Base-by-base conservation (phyloP, 2,888 invertebrate genomes). In the Lamellibrachia columna region DNA sequence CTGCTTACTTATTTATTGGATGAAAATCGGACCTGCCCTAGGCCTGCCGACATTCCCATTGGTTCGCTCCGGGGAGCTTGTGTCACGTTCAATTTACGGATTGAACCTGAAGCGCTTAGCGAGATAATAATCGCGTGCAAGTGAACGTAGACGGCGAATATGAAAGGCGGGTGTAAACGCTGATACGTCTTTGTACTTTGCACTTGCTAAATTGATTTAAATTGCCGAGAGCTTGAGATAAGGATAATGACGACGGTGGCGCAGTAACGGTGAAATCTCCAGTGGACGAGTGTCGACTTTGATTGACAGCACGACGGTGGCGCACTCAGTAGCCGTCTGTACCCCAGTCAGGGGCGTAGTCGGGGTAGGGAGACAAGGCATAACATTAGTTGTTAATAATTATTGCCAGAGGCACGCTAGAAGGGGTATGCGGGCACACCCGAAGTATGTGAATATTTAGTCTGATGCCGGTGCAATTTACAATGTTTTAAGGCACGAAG, bases 1-100 rank as follows among this genome's bases (percentile, higher is more conserved):
- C 75, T 75, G 75, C 75, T 75, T 75, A 75, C 75, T 75, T 75
- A 75, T 75, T 75, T 75, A 75, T 75, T 75, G 75, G 75, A 75
- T 22, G 75, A 75, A 75, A 75, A 75, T 75, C 75, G 75, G 75
- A 75, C 75, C 22, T 75, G 75, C 75, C 75, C 75, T 15, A 75
- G 75, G 75, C 75, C 75, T 11, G 75, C 15, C 75, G 75, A 75
- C 22, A n/a, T 22, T 75, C 22, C 75, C 75, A 75, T 75, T 75
- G 75, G 75, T 75, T 22, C 15, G 75, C 75, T 75, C 75, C 22
- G 22, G 75, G 75, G 75, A 75, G 75, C 75, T 22, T 11, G 75
- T n/a, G 75, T 75, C 75, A n/a, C 75, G 75, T 75, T 75, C 75
- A 75, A 75, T 75, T 75, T 75, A 75, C 75, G 75, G 75, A 75